Percentiles rank a stretch among this genome's conserved stretches.
Evolutionary conservation across 30 jellyfish, hydroid and myxozoan species (phyloP).

Genomic region (Cassiopea andromeda): DNA sequence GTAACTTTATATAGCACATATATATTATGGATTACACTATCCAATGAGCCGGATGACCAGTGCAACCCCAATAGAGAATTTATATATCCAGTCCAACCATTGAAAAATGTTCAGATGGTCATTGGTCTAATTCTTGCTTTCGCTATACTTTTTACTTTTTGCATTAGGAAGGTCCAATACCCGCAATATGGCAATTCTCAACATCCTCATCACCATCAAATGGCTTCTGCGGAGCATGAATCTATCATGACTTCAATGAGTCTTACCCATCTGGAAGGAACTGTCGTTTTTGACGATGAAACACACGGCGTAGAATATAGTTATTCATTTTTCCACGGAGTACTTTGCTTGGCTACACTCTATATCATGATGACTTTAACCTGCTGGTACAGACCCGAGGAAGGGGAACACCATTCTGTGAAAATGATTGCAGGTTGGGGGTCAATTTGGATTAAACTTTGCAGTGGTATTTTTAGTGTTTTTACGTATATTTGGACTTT

Average conservation of each 20-base stretch:
- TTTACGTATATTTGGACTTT: conserved; percentile 93
- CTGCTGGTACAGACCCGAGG: conserved; percentile 97
- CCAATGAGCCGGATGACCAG: conserved; percentile 93
- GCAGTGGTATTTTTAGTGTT: conserved; percentile 95
- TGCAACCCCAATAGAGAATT: conserved; percentile 90
- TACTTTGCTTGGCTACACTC: conserved; percentile 66
- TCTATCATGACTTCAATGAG: conserved; percentile 4
- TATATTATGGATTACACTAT: conserved; percentile 78
- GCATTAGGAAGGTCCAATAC: conserved; percentile 63
- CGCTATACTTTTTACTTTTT: conserved; percentile 41
- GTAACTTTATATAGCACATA: conserved; percentile 89
- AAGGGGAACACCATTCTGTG: conserved; percentile 86
- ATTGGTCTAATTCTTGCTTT: conserved; percentile 68
- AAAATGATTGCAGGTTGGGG: conserved; percentile 98
- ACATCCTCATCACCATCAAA: conserved; percentile 15
- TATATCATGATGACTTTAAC: conserved; percentile 95
- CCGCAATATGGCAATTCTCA: conserved; percentile 90
- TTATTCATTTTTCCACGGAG: conserved; percentile 82
- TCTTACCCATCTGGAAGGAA: background rate
- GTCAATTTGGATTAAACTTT: conserved; percentile 95
- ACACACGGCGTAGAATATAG: conserved; percentile 84
- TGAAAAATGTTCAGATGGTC: conserved; percentile 74
- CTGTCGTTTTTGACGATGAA: conserved; percentile 87
- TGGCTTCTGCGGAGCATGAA: background rate
- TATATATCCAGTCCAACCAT: conserved; percentile 85